Evolutionary conservation across 2,113 vertebrate genomes (phyloP), one percentile per base, ranked within the genome.

Genomic region (Oenanthe oenanthe): DNA sequence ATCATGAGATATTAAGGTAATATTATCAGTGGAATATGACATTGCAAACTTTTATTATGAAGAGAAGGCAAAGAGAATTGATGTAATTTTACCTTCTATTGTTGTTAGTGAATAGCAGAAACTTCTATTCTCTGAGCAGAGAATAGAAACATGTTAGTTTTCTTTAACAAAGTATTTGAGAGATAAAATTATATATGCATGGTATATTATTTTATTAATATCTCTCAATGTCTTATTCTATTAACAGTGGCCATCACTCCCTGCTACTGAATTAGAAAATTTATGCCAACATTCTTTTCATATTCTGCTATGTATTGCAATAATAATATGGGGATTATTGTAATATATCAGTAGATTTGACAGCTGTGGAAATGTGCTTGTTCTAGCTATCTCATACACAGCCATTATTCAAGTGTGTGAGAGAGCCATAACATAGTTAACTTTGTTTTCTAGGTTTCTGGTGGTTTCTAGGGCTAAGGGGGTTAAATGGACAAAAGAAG

Each of bases 381-480:
- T 14, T 92, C 81, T 21, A 61, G 6, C 17, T 74, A 20, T 38
- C 8, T 76, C 17, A 20, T 62, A 50, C 16, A 58, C 7, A 89
- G 32, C 7, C 17, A 42, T 24, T 47, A 60, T 32, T 70, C 48
- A 47, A 50, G 29, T 21, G 36, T 15, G 16, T 12, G 7, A 68
- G 21, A 45, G 4, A 56, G 5, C 14, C 78, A 56, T 19, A 42
- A 83, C 60, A 40, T 10, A 67, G 12, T 45, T 66, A 72, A 47
- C 5, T 88, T 58, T 17, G 34, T 67, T 75, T 95, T 73, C 29
- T 57, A 43, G 12, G 5, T 81, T 85, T 92, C 54, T 65, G 25
- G 4, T n/a, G 17, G 5, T 22, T 51, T 87, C 48, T 3, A 2
- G 12, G 20, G 20, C 4, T 4, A 6, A 40, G 5, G 4, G 6